Base-by-base conservation (phyloP, 2,797 vertebrate species). In the Macropodus opercularis region DNA sequence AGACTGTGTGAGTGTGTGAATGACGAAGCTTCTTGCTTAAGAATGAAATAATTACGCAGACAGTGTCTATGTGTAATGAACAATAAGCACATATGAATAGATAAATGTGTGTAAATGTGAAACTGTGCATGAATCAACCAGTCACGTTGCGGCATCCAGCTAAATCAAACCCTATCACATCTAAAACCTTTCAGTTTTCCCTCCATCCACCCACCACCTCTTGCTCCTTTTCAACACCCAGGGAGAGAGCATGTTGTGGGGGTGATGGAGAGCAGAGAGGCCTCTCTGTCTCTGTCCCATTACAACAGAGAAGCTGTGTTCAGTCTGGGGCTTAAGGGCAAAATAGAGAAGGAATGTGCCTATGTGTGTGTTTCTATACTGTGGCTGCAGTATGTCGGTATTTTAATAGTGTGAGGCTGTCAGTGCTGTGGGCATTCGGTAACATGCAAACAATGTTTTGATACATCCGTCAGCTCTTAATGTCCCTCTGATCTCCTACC, bases 251-350 rank as follows among this genome's bases (percentile, higher is more conserved):
- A 4, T 0, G 27, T 18, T 67, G 69, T 31, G 47, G 59, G 68
- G 75, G 44, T 67, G 55, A 70, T 24, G 50, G 60, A 32, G 70
- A 77, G 79, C 66, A 85, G 83, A 88, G 76, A 86, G 81, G 69
- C 75, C 72, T 47, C 80, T 81, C 83, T 85, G 76, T 86, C 68
- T 75, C 68, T 32, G 56, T 68, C 76, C 75, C 50, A 46, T 71
- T 82, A 76, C 64, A 75, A 87, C 84, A 83, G 69, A 62, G 73
- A 53, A 36, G 72, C 85, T 86, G 80, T 83, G 79, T 81, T 86
- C 61, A 38, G 61, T 41, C 38, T 0, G 22, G 40, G 49, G 79
- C 64, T 72, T 39, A 66, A 56, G 73, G 76, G 75, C 69, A 35
- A 52, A 63, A 67, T 15, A 44, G 44, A 57, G 51, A 48, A 51